Base-by-base conservation (phyloP, 1,140 invertebrate species). In the Apis dorsata region DNA sequence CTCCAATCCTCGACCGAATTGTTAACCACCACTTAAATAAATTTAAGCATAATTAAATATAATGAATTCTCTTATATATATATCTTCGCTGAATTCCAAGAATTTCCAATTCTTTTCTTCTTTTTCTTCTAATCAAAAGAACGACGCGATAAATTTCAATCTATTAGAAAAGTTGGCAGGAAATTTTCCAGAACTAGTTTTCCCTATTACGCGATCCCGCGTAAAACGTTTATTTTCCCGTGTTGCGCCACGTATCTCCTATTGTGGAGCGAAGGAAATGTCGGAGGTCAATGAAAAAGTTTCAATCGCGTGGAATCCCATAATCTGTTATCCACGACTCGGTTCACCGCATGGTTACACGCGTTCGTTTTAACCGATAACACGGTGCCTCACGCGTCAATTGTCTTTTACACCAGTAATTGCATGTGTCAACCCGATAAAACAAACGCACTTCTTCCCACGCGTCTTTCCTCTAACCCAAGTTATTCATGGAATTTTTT, bases 201-300 rank as follows among this genome's bases (percentile, higher is more conserved):
- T 44, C 34, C 34, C 34, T 34, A 34, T 34, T 34, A 34, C 34
- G 34, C 34, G 34, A 34, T 4, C 34, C 34, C 51, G 28, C 12
- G 34, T 44, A 59, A 34, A 28, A 17, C 15, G 17, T 34, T 19
- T 19, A 21, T 21, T 73, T 8, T 34, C 59, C 28, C 24, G 19
- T 49, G 13, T 1, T 1, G 8, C 51, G 10, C 12, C 21, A n/a
- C 19, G 34, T 44, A 44, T 57, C 53, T 49, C 8, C 15, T n/a
- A 8, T 24, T 7, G 34, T 55, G 19, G 53, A 28, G 13, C 49
- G 21, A 65, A 12, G 70, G 12, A 65, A 81, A 74, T 81, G 79
- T 81, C 71, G 21, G 2, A 21, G 69, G 79, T 81, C 71, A 49
- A 81, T n/a, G 69, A 74, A 74, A 62, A 74, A 66, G 34, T 57